Evolutionary conservation across 1,140 invertebrate genomes (phyloP).

Genomic region (Drosophila parvula): DNA sequence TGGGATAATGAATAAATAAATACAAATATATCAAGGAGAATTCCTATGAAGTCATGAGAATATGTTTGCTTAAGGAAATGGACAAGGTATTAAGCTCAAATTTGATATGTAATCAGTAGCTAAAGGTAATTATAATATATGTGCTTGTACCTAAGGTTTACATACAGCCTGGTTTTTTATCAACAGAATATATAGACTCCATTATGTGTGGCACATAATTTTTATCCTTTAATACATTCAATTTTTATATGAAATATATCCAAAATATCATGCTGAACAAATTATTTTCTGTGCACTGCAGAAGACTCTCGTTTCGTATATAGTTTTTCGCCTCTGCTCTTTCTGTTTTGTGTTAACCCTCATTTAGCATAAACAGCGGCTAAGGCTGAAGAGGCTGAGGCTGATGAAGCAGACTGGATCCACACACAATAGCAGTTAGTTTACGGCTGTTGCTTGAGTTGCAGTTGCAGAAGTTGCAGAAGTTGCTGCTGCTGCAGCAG

Average conservation of each 20-base stretch:
- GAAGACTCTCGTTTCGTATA: conserved; percentile 22
- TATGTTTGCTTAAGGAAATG: neutral
- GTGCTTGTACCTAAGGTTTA: too few species aligned
- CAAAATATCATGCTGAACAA: neutral
- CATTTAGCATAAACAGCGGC: conserved; percentile 74
- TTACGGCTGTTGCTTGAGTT: conserved; percentile 44
- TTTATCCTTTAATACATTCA: too few species aligned
- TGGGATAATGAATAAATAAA: too few species aligned
- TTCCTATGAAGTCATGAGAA: too few species aligned
- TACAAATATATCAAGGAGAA: too few species aligned
- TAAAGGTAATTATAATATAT: too few species aligned
- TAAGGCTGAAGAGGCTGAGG: conserved; percentile 21
- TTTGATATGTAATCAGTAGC: neutral
- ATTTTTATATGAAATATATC: neutral
- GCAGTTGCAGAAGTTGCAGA: conserved; percentile 50
- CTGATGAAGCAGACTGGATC: conserved; percentile 16
- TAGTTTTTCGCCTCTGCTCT: conserved; percentile 20
- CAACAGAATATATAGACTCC: too few species aligned
- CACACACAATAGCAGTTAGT: conserved; percentile 60
- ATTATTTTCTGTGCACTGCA: neutral
- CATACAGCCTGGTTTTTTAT: too few species aligned
- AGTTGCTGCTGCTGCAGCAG: conserved; percentile 40
- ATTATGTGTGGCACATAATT: too few species aligned
- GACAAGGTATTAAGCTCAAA: too few species aligned
- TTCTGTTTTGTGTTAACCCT: conserved; percentile 60